Base-by-base conservation (phyloP, 2,113 vertebrate species). In the Oreotrochilus melanogaster region DNA sequence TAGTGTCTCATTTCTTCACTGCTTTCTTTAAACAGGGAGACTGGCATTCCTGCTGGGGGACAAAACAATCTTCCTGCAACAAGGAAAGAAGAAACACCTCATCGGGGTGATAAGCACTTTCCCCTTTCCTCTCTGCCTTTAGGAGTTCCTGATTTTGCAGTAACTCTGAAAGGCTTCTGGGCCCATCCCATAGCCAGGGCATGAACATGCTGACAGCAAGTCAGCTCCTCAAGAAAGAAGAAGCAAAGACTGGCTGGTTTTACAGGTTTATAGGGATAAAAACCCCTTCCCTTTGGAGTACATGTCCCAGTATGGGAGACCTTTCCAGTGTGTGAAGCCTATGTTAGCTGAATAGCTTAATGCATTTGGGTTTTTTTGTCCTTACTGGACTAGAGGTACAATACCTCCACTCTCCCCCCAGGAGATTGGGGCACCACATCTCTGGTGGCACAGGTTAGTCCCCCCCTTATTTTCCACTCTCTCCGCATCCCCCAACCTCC, bases 361-460 rank as follows among this genome's bases (percentile, higher is more conserved):
- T 0, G 10, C 28, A n/a, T 70, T 81, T n/a, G 18, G 0, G 0
- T 1, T 30, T 50, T 67, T 61, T n/a, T 18, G 57, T 25, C 18
- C 17, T n/a, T 6, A 22, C 27, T 45, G 42, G 12, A 11, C 12
- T 23, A 19, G 25, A 71, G 14, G 7, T 42, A 24, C 45, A 35
- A 31, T 48, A 58, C 21, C 3, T 10, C 16, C 11, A 58, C 25
- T 2, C 6, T 1, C 1, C 6, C 1, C 1, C 9, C 3, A 30
- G 19, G 28, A 11, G 6, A 72, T 39, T 85, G 45, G 35, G 53
- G 8, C 18, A 22, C 13, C 10, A 15, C 2, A 1, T 30, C 37
- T 66, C 37, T 43, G 14, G 39, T 25, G 57, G 37, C 28, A 60
- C 18, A 33, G 19, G 4, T 7, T 22, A 74, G 31, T 35, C 9